Percentiles rank a stretch among this genome's conserved stretches.
Evolutionary conservation across 2,888 invertebrate genomes (phyloP).

Genomic region (Ophioninae sp.): DNA sequence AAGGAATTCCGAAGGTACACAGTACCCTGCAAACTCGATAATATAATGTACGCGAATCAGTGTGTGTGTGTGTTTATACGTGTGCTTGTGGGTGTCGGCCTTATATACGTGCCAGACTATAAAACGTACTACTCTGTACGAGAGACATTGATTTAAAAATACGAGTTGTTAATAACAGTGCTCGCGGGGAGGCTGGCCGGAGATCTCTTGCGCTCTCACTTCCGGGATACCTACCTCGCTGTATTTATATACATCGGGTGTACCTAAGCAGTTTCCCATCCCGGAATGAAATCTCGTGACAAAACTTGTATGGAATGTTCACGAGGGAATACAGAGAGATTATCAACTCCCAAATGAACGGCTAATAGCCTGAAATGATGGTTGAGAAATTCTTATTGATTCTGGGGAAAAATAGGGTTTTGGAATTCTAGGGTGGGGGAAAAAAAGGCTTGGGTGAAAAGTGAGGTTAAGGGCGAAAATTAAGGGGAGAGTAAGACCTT

Average conservation of each 20-base stretch:
- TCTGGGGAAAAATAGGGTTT: too few relatives aligned
- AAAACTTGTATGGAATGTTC: neutral
- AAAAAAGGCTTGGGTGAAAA: too few relatives aligned
- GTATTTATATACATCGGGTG: slow-evolving; percentile 64
- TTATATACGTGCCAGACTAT: slow-evolving; percentile 1
- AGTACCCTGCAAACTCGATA: slow-evolving; percentile 30
- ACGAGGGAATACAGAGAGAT: neutral
- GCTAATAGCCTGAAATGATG: too few relatives aligned
- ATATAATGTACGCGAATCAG: slow-evolving; percentile 27
- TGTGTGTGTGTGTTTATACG: neutral
- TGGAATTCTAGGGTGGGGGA: too few relatives aligned
- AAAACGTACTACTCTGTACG: slow-evolving; percentile 18
- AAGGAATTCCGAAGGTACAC: slow-evolving; percentile 51
- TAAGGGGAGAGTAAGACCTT: too few relatives aligned
- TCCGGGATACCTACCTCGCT: slow-evolving; percentile 52
- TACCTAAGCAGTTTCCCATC: slow-evolving; percentile 64
- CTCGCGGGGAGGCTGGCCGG: slow-evolving; percentile 42
- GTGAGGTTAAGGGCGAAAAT: too few relatives aligned
- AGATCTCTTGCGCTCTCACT: slow-evolving; percentile 59
- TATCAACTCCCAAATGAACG: too few relatives aligned
- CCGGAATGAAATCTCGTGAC: slow-evolving; percentile 56
- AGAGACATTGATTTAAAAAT: slow-evolving; percentile 60
- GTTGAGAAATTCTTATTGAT: too few relatives aligned
- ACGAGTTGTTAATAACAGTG: slow-evolving; percentile 69
- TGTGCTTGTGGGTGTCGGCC: neutral